These are phyloP conservation scores for Harpegnathos saltator DNA, from an alignment of 1,140 invertebrate species.

Conservation along the genomic window DNA sequence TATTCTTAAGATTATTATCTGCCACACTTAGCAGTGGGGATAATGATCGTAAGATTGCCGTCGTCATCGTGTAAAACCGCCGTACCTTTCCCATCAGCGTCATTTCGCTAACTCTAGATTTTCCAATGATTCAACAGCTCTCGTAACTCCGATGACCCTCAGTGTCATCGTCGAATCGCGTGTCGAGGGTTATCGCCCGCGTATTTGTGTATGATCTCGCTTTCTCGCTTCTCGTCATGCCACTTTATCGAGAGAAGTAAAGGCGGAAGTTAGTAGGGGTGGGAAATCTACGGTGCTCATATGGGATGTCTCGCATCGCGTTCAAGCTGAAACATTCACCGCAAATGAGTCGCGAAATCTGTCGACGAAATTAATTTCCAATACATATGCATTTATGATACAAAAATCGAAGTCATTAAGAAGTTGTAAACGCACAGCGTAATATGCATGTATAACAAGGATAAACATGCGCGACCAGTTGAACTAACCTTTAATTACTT, in stretches of 20 bases:
- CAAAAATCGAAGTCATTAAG: too few relatives aligned
- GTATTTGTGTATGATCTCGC: not conserved
- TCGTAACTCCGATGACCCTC: slow-evolving; percentile 45
- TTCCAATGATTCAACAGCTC: slow-evolving; percentile 30
- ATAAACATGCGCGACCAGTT: too few relatives aligned
- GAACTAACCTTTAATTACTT: too few relatives aligned
- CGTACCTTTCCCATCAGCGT: not conserved
- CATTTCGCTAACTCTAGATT: not conserved
- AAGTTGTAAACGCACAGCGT: too few relatives aligned
- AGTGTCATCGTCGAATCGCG: not conserved
- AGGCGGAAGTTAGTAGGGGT: not conserved
- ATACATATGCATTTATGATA: too few relatives aligned
- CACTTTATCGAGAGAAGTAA: not conserved
- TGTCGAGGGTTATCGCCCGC: slow-evolving; percentile 31
- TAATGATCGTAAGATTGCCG: not conserved
- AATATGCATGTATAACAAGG: too few relatives aligned
- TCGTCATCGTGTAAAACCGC: not conserved
- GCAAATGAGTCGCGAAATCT: not conserved
- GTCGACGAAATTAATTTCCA: not conserved
- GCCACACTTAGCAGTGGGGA: not conserved
- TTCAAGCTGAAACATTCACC: not conserved
- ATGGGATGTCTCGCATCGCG: not conserved
- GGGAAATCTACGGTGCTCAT: not conserved
- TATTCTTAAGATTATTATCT: not conserved
- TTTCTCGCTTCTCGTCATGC: slow-evolving; percentile 4